phyloP scores from a whole-genome alignment of 1,140 invertebrate species.

The Trissolcus basalis region DNA sequence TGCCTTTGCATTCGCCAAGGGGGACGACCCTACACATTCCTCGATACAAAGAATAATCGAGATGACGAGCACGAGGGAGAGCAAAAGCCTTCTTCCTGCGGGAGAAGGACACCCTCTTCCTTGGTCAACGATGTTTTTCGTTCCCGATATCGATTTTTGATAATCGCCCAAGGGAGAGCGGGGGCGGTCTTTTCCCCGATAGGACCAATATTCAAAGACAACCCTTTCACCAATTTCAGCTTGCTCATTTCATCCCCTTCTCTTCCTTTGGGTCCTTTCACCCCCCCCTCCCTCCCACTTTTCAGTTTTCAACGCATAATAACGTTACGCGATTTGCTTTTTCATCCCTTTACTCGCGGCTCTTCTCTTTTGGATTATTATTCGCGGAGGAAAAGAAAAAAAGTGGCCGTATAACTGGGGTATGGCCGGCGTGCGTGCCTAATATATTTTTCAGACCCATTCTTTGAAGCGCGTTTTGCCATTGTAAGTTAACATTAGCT shows the following conservation, averaged over 20 bases:
- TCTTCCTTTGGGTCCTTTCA: no score
- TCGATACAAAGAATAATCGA: conserved; percentile 57
- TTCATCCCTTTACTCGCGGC: background rate
- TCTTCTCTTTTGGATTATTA: background rate
- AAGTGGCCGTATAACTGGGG: no score
- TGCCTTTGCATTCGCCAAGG: conserved; percentile 50
- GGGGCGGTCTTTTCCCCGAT: no score
- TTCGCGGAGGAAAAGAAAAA: background rate
- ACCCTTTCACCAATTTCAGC: background rate
- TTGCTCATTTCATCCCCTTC: no score
- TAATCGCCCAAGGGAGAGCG: conserved; percentile 3
- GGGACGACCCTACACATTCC: conserved; percentile 50
- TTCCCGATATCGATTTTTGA: conserved; percentile 41
- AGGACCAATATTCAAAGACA: background rate
- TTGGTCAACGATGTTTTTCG: conserved; percentile 42
- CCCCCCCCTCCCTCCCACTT: background rate
- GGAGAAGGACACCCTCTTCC: conserved; percentile 21
- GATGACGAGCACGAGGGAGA: conserved; percentile 38
- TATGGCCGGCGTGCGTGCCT: background rate
- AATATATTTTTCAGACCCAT: conserved; percentile 2
- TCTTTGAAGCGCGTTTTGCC: conserved; percentile 16
- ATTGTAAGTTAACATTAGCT: conserved; percentile 29
- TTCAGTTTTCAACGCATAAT: background rate
- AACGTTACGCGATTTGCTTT: conserved; percentile 2
- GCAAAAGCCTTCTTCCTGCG: conserved; percentile 19